phyloP scores from a whole-genome alignment of 2,113 vertebrate genomes.

The Catagonus wagneri region DNA sequence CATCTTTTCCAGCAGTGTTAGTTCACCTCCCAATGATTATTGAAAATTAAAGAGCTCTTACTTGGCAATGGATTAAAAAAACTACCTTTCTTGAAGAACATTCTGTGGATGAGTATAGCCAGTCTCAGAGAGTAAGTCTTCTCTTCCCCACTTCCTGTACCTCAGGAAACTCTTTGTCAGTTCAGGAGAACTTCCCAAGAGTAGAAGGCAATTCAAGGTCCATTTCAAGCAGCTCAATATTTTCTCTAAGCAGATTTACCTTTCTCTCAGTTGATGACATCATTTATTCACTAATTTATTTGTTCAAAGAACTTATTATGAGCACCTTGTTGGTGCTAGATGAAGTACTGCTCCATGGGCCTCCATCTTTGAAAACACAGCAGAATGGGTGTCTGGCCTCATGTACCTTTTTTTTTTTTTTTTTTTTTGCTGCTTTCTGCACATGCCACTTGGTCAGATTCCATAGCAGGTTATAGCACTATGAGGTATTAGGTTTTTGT shows the following conservation, averaged over 20 bases:
- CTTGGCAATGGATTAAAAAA: background rate
- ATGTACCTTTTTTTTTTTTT: background rate
- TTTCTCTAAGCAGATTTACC: background rate
- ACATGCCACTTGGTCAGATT: background rate
- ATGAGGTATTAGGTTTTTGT: background rate
- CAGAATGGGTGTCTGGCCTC: rapidly evolving
- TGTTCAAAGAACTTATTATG: background rate
- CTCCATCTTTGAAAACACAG: background rate
- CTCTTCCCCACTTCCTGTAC: background rate
- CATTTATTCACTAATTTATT: background rate
- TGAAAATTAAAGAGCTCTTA: background rate
- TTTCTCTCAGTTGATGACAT: background rate
- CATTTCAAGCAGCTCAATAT: background rate
- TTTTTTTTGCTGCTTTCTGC: background rate
- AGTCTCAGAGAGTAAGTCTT: background rate
- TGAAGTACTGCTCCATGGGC: background rate
- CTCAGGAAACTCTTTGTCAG: background rate
- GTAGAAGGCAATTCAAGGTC: background rate
- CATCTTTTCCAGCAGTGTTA: background rate
- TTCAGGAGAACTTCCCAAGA: background rate
- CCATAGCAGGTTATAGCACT: background rate
- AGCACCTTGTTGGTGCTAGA: background rate
- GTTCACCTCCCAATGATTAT: background rate
- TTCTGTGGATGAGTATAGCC: background rate
- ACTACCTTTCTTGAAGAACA: background rate